Conservation (phyloP, 2,888 invertebrate species). For the Oscheius sp. region DNA sequence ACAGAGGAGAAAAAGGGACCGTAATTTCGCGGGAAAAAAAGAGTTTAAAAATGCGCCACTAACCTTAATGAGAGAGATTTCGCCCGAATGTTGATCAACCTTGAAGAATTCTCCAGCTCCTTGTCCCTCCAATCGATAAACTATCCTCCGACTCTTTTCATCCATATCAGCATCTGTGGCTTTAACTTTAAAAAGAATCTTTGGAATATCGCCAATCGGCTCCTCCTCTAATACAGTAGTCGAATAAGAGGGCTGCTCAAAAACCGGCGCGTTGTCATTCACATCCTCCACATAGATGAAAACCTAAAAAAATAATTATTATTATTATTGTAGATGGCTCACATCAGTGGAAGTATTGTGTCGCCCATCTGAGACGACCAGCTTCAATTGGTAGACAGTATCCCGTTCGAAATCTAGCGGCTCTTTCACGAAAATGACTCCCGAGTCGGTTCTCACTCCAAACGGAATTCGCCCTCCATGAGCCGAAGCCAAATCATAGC, state of each 20-base stretch:
- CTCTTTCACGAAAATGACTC: constrained; percentile 66
- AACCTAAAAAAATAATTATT: too few species aligned
- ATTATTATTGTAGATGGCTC: too few species aligned
- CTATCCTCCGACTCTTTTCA: constrained; percentile 57
- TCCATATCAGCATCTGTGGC: constrained; percentile 67
- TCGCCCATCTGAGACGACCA: constrained; percentile 79
- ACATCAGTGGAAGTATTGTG: constrained; percentile 82
- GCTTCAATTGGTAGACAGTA: constrained; percentile 80
- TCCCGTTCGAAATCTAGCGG: constrained; percentile 65
- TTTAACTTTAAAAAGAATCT: constrained; percentile 60
- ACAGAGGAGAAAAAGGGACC: too few species aligned
- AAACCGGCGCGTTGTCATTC: constrained; percentile 72
- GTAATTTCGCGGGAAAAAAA: too few species aligned
- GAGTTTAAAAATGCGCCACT: too few species aligned
- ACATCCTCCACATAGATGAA: constrained; percentile 74
- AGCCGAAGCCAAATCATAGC: constrained; percentile 61
- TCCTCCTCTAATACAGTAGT: constrained; percentile 66
- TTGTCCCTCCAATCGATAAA: constrained; percentile 69
- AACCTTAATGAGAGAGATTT: constrained; percentile 73
- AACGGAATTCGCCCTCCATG: constrained; percentile 59
- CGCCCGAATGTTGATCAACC: constrained; percentile 71
- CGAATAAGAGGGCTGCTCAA: constrained; percentile 62
- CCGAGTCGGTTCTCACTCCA: constrained; percentile 65
- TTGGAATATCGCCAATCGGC: constrained; percentile 59
- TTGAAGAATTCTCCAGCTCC: constrained; percentile 72